Evolutionary conservation across 2,797 vertebrate genomes (phyloP).

Genomic region (Myotis myotis): DNA sequence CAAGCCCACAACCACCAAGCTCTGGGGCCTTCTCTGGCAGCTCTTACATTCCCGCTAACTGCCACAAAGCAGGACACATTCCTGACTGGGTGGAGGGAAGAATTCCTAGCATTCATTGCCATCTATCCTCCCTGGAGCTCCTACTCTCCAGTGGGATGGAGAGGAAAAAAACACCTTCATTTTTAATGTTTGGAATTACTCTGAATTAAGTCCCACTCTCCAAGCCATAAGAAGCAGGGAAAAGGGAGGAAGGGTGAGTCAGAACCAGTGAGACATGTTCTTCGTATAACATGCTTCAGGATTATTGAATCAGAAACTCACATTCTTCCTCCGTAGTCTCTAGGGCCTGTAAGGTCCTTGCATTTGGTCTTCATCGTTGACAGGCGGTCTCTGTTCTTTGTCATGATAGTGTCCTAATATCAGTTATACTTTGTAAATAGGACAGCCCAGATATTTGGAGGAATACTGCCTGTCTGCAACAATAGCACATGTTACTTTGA

Average conservation of each 20-base stretch:
- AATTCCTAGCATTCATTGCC: constrained; percentile 72
- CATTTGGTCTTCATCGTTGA: background rate
- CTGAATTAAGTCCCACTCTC: constrained; percentile 11
- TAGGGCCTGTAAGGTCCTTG: background rate
- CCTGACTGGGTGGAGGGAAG: constrained; percentile 64
- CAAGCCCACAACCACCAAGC: background rate
- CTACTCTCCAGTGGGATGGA: constrained; percentile 38
- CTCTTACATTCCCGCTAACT: constrained; percentile 54
- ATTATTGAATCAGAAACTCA: background rate
- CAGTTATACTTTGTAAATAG: background rate
- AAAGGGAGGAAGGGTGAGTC: background rate
- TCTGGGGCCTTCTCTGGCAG: constrained; percentile 48
- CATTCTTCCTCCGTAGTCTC: background rate
- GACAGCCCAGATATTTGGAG: background rate
- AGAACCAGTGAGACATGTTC: background rate
- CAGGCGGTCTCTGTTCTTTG: background rate
- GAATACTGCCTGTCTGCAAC: background rate
- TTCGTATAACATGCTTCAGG: background rate
- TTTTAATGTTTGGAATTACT: constrained; percentile 36
- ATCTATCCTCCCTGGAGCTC: constrained; percentile 3
- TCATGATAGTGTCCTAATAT: background rate
- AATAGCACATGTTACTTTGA: background rate
- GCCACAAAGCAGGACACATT: constrained; percentile 70
- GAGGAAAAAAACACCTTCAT: background rate
- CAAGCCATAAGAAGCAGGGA: background rate